phyloP scores from a whole-genome alignment of 37 sponge, comb jelly and placozoan genomes.

The Hexactinellida sp. region DNA sequence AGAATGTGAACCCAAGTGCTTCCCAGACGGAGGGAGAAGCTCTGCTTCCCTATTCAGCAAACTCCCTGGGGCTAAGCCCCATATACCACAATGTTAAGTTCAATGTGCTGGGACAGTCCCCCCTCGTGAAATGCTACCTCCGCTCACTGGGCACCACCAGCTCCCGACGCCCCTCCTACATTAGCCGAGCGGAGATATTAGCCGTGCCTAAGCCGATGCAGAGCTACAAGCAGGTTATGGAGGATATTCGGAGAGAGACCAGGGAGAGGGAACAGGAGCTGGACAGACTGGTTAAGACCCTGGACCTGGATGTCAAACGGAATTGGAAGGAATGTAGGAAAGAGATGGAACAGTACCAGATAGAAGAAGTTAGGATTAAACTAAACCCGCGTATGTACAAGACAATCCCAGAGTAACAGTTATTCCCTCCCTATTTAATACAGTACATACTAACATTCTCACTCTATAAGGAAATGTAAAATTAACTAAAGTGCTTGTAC shows the following conservation, averaged over 20 bases:
- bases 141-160: background rate
- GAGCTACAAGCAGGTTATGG: background rate
- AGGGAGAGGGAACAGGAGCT: background rate
- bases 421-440: background rate
- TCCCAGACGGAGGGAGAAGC: background rate
- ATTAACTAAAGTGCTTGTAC: too few relatives aligned
- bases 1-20: background rate
- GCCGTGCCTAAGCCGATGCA: background rate
- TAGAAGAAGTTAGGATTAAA: background rate
- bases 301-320: background rate
- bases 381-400: background rate
- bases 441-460: background rate
- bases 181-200: background rate
- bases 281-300: background rate
- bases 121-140: background rate
- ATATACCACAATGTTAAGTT: slow-evolving; percentile 11
- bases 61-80: background rate
- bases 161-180: background rate
- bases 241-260: background rate
- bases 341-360: background rate
- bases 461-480: too few relatives aligned
- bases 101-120: background rate
- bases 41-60: background rate
- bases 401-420: background rate
- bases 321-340: background rate